These are phyloP conservation scores for Dasysyrphus tricinctus DNA, from an alignment of 2,888 invertebrate genomes.

Conservation along the genomic window DNA sequence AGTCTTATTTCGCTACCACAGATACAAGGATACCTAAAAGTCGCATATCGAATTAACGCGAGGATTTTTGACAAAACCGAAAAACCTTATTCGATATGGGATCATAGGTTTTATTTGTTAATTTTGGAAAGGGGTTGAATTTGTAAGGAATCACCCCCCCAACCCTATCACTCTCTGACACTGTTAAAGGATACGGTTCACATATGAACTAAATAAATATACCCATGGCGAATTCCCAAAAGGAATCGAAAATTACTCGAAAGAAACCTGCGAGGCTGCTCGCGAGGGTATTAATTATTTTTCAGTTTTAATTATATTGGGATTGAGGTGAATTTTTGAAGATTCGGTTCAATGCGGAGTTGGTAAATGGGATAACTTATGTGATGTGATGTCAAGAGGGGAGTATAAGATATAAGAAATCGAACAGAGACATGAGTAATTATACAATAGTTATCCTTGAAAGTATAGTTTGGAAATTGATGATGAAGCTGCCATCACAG, in stretches of 20 bases:
- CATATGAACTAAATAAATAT: constrained; percentile 68
- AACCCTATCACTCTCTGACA: neutral
- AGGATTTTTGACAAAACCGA: constrained; percentile 55
- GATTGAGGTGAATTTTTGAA: constrained; percentile 68
- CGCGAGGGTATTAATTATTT: constrained; percentile 72
- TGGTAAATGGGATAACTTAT: constrained; percentile 27
- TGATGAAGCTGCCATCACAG: neutral
- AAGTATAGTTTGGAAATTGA: constrained; percentile 39
- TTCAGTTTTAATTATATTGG: constrained; percentile 71
- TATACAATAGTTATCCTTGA: constrained; percentile 6
- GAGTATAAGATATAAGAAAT: constrained; percentile 43
- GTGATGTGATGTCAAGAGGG: constrained; percentile 16
- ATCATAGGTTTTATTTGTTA: constrained; percentile 45
- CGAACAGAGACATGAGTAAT: constrained; percentile 40
- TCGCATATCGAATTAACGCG: constrained; percentile 57
- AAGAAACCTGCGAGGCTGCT: constrained; percentile 36
- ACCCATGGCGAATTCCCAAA: constrained; percentile 69
- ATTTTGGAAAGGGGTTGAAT: constrained; percentile 26
- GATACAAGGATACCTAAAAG: neutral
- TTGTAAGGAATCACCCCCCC: constrained; percentile 33
- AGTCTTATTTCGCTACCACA: constrained; percentile 60
- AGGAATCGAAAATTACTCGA: constrained; percentile 63
- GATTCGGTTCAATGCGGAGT: constrained; percentile 66
- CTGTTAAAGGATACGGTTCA: constrained; percentile 49
- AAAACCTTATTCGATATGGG: constrained; percentile 60